Conservation (phyloP, 2,888 invertebrate species). For the Euphydryas editha region DNA sequence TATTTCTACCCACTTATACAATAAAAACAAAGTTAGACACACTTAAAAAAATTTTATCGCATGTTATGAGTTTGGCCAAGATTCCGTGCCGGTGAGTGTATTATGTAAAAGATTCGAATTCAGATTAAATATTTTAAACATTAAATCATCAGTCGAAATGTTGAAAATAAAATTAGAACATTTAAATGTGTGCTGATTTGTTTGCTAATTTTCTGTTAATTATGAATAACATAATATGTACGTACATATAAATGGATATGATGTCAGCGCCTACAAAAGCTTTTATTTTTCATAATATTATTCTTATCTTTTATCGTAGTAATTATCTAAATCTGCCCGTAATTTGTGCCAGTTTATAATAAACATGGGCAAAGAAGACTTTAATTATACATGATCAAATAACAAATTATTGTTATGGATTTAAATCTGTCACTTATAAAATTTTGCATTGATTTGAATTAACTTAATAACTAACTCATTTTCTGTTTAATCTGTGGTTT, state of each 20-base stretch:
- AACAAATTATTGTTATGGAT: neutral
- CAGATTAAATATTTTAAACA: no score
- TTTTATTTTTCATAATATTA: neutral
- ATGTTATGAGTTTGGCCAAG: no score
- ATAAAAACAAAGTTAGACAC: no score
- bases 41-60: no score
- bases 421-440: neutral
- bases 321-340: neutral
- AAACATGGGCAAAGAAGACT: neutral
- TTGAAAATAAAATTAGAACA: no score
- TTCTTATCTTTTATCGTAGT: neutral
- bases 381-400: slow-evolving; percentile 11
- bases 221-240: neutral
- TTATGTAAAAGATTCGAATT: no score
- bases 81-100: no score
- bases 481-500: neutral
- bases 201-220: neutral
- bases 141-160: no score
- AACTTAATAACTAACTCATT: neutral
- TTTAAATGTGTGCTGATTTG: neutral
- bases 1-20: no score
- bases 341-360: slow-evolving; percentile 4
- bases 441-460: neutral
- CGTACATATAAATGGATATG: neutral
- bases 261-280: neutral